These are phyloP conservation scores for Leptinotarsa peninsularis DNA, from an alignment of 2,888 invertebrate genomes.

Conservation along the genomic window DNA sequence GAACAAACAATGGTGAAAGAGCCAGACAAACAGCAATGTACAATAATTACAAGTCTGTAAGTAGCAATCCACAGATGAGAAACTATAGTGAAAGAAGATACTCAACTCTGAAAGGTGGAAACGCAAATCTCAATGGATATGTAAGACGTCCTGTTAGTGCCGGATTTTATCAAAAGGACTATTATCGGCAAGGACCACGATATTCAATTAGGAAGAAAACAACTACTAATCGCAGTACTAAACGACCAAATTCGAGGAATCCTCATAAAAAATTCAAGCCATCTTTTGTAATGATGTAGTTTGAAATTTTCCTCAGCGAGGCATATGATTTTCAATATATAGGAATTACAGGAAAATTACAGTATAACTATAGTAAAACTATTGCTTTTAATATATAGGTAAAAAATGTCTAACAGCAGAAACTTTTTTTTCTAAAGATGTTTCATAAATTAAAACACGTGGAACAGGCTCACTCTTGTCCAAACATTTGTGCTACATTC, in stretches of 20 bases:
- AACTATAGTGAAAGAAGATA: neutral
- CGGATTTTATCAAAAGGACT: neutral
- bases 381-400: too few relatives aligned
- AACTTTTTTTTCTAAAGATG: too few relatives aligned
- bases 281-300: constrained; percentile 11
- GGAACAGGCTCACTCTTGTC: too few relatives aligned
- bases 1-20: neutral
- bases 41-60: neutral
- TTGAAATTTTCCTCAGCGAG: neutral
- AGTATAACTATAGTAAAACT: too few relatives aligned
- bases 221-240: neutral
- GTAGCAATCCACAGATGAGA: neutral
- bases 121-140: neutral
- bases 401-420: too few relatives aligned
- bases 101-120: neutral
- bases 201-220: neutral
- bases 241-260: neutral
- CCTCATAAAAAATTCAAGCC: constrained; percentile 13
- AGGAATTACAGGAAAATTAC: too few relatives aligned
- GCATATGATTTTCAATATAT: neutral
- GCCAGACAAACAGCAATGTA: neutral
- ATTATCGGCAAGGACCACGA: neutral
- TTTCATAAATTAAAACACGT: too few relatives aligned
- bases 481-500: too few relatives aligned
- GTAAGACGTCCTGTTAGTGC: neutral